These are phyloP conservation scores for Ameiurus melas DNA, from an alignment of 2,113 vertebrate species.

Conservation along the genomic window DNA sequence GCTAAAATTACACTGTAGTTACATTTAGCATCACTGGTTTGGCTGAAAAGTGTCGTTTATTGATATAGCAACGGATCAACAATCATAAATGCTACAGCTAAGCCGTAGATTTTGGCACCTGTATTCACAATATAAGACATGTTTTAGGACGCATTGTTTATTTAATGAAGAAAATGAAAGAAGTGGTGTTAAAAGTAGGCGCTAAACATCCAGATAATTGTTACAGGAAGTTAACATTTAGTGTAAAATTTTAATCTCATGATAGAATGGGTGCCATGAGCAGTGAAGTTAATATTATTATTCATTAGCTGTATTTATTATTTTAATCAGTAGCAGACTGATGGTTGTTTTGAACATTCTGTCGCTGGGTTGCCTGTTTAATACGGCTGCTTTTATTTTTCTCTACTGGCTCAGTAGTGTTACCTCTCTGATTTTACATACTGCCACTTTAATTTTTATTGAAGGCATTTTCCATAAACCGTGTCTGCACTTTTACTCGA, in stretches of 20 bases:
- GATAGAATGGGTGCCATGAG: not conserved
- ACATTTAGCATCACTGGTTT: not conserved
- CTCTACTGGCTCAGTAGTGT: not conserved
- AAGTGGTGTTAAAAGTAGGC: not conserved
- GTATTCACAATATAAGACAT: not conserved
- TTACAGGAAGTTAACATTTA: not conserved
- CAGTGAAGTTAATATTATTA: not conserved
- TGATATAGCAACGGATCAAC: not conserved
- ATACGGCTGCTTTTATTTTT: not conserved
- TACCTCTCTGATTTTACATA: not conserved
- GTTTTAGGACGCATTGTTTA: too few species aligned
- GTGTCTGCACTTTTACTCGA: conserved; percentile 6
- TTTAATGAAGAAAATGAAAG: not conserved
- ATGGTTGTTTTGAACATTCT: not conserved
- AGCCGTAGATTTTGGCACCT: not conserved
- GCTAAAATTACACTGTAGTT: not conserved
- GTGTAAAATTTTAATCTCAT: not conserved
- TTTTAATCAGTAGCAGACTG: not conserved
- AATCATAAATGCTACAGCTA: not conserved
- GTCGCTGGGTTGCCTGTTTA: too few species aligned
- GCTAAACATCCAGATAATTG: not conserved
- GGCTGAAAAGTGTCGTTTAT: not conserved
- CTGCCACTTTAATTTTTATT: not conserved
- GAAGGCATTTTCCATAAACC: not conserved
- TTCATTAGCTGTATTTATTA: not conserved